Evolutionary conservation across 1,140 invertebrate species (phyloP), one percentile per base, ranked within the genome.

Genomic region (Drosophila equinoxialis): DNA sequence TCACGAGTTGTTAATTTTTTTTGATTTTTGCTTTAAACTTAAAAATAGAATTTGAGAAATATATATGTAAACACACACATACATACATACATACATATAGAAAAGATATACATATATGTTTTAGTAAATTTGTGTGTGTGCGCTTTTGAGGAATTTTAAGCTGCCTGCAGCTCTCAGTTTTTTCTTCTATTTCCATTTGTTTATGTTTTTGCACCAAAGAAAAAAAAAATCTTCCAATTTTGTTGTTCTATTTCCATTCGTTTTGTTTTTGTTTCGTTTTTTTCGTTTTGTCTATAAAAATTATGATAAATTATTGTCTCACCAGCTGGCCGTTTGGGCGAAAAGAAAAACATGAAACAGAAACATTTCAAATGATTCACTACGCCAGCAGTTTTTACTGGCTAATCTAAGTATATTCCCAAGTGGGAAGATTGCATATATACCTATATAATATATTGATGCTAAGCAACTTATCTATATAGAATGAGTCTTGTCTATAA

Each of bases 281-380:
- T 62, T 37, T 68, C 30, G 39, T 41, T 66, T 71, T 71, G 71
- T 71, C 67, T 68, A 78, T 77, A 70, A 71, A 35, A 71, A 68
- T 67, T 75, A 68, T 79, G 73, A 76, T 71, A 76, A 75, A 75
- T 79, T 79, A 77, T 73, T 69, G 66, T 45, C 55, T 48, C n/a
- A n/a, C n/a, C 37, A 41, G 51, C 68, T 65, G 75, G 73, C 69
- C 72, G 62, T 68, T 62, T 66, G 68, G 66, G 10, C 35, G 17
- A 41, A 35, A 20, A 48, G 2, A 45, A 14, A 13, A 20, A 61
- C 58, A 67, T 55, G 17, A 35, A 71, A 45, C 41, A 48, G 35
- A 17, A 39, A 11, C 33, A 68, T 14, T 51, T 17, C 45, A 39
- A 60, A 60, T 68, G 72, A 74, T 69, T 71, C 73, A 63, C 60